Conservation (phyloP, 2,888 invertebrate species). For the Barypeithes pellucidus region DNA sequence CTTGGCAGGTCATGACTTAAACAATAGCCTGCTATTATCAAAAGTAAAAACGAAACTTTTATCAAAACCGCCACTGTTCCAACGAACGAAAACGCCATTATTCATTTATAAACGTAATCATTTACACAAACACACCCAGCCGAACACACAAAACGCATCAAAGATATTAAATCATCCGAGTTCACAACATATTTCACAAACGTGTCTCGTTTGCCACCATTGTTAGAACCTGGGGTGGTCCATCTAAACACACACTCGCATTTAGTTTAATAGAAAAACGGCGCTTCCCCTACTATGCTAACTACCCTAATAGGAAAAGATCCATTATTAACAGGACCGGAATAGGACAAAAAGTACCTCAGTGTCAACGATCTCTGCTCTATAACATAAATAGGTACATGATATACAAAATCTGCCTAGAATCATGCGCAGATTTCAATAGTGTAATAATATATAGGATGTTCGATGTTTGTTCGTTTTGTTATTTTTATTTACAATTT, state of each 20-base stretch:
- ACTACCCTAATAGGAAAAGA: conserved; percentile 43
- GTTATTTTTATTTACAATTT: too few species aligned
- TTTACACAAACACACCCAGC: conserved; percentile 31
- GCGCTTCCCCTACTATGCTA: conserved; percentile 25
- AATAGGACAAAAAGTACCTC: too few species aligned
- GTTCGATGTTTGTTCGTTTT: too few species aligned
- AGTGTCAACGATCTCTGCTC: too few species aligned
- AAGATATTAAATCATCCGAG: conserved; percentile 43
- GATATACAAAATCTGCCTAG: too few species aligned
- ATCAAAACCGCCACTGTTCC: conserved; percentile 5
- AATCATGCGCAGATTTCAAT: too few species aligned
- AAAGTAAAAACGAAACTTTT: too few species aligned
- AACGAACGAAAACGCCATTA: background rate
- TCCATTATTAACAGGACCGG: conserved; percentile 32
- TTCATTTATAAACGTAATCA: conserved; percentile 18
- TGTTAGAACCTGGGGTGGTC: conserved; percentile 42
- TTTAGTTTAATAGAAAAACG: conserved; percentile 46
- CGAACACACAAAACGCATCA: conserved; percentile 26
- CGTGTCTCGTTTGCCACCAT: conserved; percentile 46
- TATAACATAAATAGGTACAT: too few species aligned
- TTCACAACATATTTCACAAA: conserved; percentile 48
- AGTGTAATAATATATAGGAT: too few species aligned
- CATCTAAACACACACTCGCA: conserved; percentile 37
- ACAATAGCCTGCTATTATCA: too few species aligned
- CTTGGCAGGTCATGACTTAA: too few species aligned